These are phyloP conservation scores for Australoheros scitulus DNA, from an alignment of 2,113 vertebrate genomes.

Conservation along the genomic window DNA sequence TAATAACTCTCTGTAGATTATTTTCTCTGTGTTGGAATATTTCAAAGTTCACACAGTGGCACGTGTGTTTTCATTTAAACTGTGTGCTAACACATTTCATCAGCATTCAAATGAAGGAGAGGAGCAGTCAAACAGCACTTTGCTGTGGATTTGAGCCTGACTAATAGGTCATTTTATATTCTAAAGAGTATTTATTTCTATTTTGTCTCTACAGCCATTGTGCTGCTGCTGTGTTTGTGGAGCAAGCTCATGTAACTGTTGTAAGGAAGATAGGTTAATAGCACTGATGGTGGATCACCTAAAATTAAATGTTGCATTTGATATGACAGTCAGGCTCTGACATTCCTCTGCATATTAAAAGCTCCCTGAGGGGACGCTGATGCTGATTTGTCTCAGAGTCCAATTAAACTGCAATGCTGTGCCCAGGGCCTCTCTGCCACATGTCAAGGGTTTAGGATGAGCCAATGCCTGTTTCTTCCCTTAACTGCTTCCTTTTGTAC, in stretches of 20 bases:
- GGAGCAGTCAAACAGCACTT: not conserved
- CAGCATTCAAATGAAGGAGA: not conserved
- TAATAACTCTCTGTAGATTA: not conserved
- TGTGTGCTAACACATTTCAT: not conserved
- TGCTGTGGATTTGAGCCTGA: not conserved
- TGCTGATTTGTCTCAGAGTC: not conserved
- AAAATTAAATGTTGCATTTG: not conserved
- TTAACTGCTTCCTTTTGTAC: not conserved
- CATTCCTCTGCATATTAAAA: not conserved
- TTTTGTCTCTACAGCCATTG: not conserved
- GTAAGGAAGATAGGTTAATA: not conserved
- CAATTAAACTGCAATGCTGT: not conserved
- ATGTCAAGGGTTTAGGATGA: not conserved
- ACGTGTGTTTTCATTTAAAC: slow-evolving; percentile 11
- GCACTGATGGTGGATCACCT: not conserved
- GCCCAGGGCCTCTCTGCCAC: not conserved
- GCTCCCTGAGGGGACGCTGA: not conserved
- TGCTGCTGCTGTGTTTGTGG: not conserved
- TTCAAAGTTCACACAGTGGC: not conserved
- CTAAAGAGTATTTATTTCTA: slow-evolving; percentile 5
- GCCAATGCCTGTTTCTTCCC: not conserved
- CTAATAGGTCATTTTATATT: slow-evolving; percentile 1
- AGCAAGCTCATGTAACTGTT: not conserved
- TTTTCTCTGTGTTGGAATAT: slow-evolving; percentile 2
- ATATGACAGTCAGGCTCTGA: not conserved